A percentile compares a stretch with the other conserved stretches of the same genome.
Conservation (phyloP, 2,797 vertebrate genomes). For the Chrosomus eos region DNA sequence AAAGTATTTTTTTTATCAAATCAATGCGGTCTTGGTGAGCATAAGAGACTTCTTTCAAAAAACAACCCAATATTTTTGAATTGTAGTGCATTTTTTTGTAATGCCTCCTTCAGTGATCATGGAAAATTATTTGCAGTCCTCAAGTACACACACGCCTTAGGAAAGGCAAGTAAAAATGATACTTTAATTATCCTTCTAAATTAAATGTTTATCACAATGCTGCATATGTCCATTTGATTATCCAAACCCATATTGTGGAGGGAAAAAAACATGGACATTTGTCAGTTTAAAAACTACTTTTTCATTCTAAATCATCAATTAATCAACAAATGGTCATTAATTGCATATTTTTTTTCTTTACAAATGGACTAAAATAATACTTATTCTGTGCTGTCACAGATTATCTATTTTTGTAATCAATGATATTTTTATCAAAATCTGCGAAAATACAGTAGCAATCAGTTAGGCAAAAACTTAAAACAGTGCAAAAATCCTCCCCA, state of each 20-base stretch:
- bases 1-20: not conserved
- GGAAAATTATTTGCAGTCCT: conserved; percentile 26
- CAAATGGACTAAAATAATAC: not conserved
- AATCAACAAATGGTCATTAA: not conserved
- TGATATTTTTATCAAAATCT: conserved; percentile 12
- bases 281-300: not conserved
- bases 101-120: not conserved
- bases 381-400: conserved; percentile 12
- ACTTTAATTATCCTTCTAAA: not conserved
- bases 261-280: not conserved
- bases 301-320: not conserved
- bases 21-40: not conserved
- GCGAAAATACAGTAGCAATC: conserved; percentile 64
- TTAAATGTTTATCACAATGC: not conserved
- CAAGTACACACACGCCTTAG: conserved; percentile 22
- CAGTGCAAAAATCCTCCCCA: conserved; percentile 82
- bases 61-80: not conserved
- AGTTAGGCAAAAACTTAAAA: conserved; percentile 76
- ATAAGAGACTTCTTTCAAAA: not conserved
- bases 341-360: not conserved
- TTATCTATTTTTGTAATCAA: conserved; percentile 23
- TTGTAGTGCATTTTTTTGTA: not conserved
- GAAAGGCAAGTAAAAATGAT: not conserved
- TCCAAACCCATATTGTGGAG: not conserved
- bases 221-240: not conserved